Percentiles rank a stretch among this genome's conserved stretches.
These are phyloP conservation scores for Abscondita cerata DNA, from an alignment of 2,888 invertebrate species.

Conservation along the genomic window DNA sequence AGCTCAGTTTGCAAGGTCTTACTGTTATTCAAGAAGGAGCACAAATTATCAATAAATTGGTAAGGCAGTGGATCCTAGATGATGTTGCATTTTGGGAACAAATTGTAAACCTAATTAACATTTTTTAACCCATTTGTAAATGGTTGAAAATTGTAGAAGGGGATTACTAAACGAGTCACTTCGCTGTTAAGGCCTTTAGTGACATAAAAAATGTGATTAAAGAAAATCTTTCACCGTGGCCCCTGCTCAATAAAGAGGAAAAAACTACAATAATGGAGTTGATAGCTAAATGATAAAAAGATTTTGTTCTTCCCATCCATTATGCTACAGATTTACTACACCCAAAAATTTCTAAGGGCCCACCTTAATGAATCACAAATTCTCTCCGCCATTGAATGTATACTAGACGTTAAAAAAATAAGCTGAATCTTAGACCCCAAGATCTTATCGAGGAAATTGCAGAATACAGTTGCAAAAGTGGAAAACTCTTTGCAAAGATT, in stretches of 20 bases:
- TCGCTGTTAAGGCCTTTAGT: neutral
- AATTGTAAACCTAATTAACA: neutral
- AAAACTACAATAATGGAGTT: neutral
- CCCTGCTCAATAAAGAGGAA: neutral
- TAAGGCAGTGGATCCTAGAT: too few species aligned
- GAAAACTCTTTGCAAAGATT: neutral
- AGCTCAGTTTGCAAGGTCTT: neutral
- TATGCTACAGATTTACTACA: too few species aligned
- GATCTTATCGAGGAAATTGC: neutral
- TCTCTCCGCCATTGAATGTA: neutral
- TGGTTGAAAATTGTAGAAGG: slow-evolving; percentile 3
- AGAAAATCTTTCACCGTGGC: neutral
- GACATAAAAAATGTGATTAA: too few species aligned
- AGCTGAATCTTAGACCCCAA: neutral
- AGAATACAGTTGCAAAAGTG: neutral
- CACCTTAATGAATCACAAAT: neutral
- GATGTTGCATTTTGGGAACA: neutral
- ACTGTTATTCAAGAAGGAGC: neutral
- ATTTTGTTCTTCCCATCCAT: too few species aligned
- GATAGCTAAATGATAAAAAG: neutral
- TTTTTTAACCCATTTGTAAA: neutral
- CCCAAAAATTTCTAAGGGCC: neutral
- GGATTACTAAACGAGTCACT: neutral
- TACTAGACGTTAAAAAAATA: neutral
- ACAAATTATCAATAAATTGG: neutral